Base-by-base conservation (phyloP, 2,888 invertebrate genomes). In the Hedychridium roseum region DNA sequence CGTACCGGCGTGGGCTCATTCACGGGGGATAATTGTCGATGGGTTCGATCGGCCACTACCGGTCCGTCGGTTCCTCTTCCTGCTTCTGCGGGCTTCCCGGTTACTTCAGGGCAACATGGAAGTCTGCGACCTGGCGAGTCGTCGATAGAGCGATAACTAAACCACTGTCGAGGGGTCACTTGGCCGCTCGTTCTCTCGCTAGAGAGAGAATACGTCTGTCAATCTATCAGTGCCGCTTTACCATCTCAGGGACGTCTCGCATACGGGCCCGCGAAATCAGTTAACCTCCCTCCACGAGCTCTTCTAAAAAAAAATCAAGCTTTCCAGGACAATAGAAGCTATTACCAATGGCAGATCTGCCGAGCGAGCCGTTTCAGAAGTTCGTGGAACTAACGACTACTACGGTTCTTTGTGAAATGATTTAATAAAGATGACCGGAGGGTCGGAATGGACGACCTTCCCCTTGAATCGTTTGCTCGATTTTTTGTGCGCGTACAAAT, bases 81-180 rank as follows among this genome's bases (percentile, higher is more conserved):
- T 2, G 2, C 27, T 27, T 1, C 11, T 6, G 9, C 9, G 5
- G 9, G 5, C 9, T 9, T 9, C 15, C 9, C 23, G 9, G 23
- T 32, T 43, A 31, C 16, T 31, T 4, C 11, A 21, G 37, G 30
- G 50, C 45, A 26, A 50, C 45, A 17, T 34, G 32, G 31, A 58
- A 59, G 56, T 53, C 48, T 58, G 66, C 65, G 66, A 73, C 66
- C 70, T 68, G 68, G 66, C 66, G 61, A 60, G 65, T 66, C 68
- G 64, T 71, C 68, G 73, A 73, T 71, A 59, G 64, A 59, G 57
- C 64, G 71, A 68, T 71, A 75, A 77, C 77, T 76, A 74, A 77
- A 74, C 75, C 72, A 73, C 66, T 67, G 62, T 53, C 62, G 62
- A 66, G 71, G 73, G 74, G 74, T 75, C 75, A 72, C 67, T 71